Percentiles rank a stretch among this genome's conserved stretches.
Evolutionary conservation across 64 coral and sea anemone species (phyloP).

Genomic region (Montipora capricornis): DNA sequence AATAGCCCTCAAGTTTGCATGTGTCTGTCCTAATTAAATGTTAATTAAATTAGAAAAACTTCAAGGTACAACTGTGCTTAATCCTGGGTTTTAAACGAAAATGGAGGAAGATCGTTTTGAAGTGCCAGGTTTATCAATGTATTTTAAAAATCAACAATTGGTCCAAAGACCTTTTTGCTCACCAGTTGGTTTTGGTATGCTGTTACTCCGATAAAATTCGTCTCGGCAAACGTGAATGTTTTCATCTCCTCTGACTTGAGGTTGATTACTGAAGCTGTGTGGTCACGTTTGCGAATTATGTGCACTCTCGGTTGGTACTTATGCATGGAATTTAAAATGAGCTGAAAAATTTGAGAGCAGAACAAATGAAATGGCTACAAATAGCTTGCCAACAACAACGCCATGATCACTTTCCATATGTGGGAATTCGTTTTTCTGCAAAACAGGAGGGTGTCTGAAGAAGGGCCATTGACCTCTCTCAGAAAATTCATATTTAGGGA

Average conservation of each 20-base stretch:
- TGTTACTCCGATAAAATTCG: constrained; percentile 96
- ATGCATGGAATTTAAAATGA: constrained; percentile 99
- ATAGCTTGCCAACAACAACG: background rate
- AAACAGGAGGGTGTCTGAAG: background rate
- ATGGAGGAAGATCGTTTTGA: background rate
- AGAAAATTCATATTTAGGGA: too few species aligned
- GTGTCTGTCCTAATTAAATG: constrained; percentile 48
- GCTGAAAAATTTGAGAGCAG: constrained; percentile 52
- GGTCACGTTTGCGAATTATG: constrained; percentile 95
- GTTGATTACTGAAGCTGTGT: constrained; percentile 99
- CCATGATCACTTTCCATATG: background rate
- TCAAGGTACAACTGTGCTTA: background rate
- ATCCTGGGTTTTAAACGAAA: background rate
- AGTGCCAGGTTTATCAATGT: background rate
- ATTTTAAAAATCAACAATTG: background rate
- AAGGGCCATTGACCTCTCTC: too few species aligned
- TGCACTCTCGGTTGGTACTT: constrained; percentile 98
- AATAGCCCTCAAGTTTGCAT: background rate
- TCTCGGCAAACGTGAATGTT: constrained; percentile 93
- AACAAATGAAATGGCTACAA: background rate
- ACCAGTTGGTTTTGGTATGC: constrained; percentile 99
- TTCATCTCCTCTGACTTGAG: constrained; percentile 98
- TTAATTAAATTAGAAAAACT: constrained; percentile 37
- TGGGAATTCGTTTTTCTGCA: background rate
- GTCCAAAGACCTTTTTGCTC: constrained; percentile 63